Evolutionary conservation across 2,888 invertebrate genomes (phyloP).

Genomic region (Macrosiphum euphorbiae): DNA sequence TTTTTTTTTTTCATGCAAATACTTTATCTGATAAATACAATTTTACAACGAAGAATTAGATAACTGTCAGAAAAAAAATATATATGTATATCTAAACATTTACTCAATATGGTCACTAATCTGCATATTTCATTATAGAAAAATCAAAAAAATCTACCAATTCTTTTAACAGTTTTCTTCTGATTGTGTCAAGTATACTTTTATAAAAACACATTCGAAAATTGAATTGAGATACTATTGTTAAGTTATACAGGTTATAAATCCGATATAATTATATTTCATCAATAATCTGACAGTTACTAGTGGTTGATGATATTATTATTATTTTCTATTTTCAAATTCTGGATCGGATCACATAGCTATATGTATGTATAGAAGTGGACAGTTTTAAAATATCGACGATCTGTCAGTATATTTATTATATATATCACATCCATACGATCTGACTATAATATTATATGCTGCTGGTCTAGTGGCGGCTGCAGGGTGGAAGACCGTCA

Average conservation of each 20-base stretch:
- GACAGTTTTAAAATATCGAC: neutral
- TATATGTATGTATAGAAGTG: neutral
- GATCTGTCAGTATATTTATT: neutral
- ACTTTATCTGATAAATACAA: neutral
- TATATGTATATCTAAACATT: neutral
- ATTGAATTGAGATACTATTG: neutral
- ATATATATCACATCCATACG: neutral
- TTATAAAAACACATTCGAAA: neutral
- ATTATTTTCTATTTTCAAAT: neutral
- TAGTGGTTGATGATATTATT: neutral
- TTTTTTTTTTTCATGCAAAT: neutral
- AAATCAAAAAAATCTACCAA: neutral
- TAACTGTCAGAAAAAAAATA: neutral
- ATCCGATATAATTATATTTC: neutral
- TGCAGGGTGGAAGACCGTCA: conserved; percentile 28
- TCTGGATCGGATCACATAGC: neutral
- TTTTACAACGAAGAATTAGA: neutral
- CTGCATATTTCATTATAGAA: neutral
- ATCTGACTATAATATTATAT: neutral
- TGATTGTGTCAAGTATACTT: neutral
- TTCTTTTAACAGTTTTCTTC: neutral
- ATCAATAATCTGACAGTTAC: neutral
- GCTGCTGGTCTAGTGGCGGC: neutral
- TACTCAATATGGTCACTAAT: neutral
- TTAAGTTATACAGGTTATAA: neutral